phyloP scores from a whole-genome alignment of 2,888 invertebrate species.

The Tenodera sinensis region DNA sequence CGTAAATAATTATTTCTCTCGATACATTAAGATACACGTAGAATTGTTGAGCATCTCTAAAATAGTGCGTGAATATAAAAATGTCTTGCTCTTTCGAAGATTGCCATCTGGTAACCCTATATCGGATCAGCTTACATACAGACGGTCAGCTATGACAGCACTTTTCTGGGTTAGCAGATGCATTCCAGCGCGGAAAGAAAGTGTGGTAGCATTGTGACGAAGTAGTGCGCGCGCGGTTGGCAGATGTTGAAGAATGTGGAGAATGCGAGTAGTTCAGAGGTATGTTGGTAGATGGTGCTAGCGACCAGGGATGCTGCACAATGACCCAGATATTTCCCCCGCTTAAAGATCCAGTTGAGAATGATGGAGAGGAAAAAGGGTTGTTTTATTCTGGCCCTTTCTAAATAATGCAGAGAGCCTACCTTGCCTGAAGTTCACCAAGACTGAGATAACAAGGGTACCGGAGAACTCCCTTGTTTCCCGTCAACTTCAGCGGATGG shows the following conservation, averaged over 20 bases:
- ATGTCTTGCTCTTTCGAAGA: too few species aligned
- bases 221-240: neutral
- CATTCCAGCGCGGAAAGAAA: neutral
- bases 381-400: neutral
- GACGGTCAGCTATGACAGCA: too few species aligned
- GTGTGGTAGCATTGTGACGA: neutral
- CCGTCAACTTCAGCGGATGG: too few species aligned
- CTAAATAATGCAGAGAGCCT: neutral
- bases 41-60: too few species aligned
- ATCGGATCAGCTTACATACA: too few species aligned
- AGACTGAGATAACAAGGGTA: neutral
- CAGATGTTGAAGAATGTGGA: neutral
- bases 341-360: neutral
- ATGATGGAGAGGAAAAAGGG: neutral
- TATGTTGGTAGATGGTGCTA: neutral
- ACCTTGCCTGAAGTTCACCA: neutral
- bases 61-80: too few species aligned
- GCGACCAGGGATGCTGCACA: neutral
- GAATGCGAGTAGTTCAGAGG: neutral
- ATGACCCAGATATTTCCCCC: neutral
- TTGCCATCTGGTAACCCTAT: too few species aligned
- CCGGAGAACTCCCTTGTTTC: neutral
- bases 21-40: too few species aligned
- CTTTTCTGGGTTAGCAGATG: neutral
- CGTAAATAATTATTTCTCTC: too few species aligned